phyloP scores from a whole-genome alignment of 1,140 invertebrate species.

The Trachymyrmex cornetzi region DNA sequence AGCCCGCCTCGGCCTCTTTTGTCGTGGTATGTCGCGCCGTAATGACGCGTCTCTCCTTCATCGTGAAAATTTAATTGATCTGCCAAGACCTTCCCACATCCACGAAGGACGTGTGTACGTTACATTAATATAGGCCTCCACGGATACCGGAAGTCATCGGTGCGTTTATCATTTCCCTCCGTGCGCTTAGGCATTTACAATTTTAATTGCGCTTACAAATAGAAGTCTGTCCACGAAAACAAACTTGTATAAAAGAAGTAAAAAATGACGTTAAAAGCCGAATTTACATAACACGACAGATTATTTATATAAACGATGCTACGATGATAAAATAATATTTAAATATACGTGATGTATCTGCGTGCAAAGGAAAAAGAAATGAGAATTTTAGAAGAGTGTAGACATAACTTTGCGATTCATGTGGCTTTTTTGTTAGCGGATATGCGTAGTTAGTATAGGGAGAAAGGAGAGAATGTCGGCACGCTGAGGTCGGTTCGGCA shows the following conservation, averaged over 20 bases:
- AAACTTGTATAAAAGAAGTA: not conserved
- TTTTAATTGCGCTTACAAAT: not conserved
- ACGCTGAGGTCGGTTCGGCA: not conserved
- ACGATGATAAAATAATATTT: constrained; percentile 33
- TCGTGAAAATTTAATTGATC: constrained; percentile 82
- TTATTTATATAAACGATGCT: constrained; percentile 2
- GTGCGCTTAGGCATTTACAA: not conserved
- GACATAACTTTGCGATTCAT: constrained; percentile 19
- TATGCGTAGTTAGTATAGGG: not conserved
- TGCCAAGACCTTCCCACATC: constrained; percentile 56
- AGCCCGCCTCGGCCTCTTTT: constrained; percentile 66
- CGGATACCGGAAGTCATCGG: constrained; percentile 30
- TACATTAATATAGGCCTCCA: constrained; percentile 18
- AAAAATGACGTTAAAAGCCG: not conserved
- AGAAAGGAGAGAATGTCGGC: not conserved
- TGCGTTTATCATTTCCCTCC: constrained; percentile 5
- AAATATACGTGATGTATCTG: constrained; percentile 9
- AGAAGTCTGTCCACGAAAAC: no score
- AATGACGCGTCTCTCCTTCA: constrained; percentile 75
- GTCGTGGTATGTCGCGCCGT: constrained; percentile 81
- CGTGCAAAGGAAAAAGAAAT: constrained; percentile 5
- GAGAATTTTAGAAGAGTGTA: constrained; percentile 14
- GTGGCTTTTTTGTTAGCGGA: constrained; percentile 10
- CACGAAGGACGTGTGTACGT: constrained; percentile 34
- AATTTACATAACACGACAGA: constrained; percentile 27